A percentile compares a stretch with the other conserved stretches of the same genome.
phyloP scores from a whole-genome alignment of 2,113 vertebrate genomes.

The Phyllostomus hastatus region DNA sequence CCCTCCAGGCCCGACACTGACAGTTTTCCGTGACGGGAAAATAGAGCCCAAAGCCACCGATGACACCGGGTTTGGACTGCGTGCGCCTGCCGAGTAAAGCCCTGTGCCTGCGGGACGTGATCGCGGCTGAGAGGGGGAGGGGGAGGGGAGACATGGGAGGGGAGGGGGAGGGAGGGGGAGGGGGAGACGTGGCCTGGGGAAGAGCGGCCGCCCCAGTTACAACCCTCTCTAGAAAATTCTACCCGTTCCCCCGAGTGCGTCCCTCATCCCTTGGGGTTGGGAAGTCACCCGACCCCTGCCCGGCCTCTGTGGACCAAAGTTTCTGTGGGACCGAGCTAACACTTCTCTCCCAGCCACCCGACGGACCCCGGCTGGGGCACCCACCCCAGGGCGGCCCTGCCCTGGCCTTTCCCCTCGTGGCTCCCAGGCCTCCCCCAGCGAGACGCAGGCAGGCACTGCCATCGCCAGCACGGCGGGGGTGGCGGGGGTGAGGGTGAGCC shows the following conservation, averaged over 20 bases:
- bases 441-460: rapidly evolving
- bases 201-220: not conserved
- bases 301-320: not conserved
- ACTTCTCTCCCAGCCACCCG: rapidly evolving
- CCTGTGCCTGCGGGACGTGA: not conserved
- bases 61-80: not conserved
- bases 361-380: rapidly evolving
- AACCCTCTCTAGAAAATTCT: not conserved
- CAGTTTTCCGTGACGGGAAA: conserved; percentile 29
- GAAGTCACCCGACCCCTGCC: too few species aligned
- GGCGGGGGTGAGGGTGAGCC: not conserved
- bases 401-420: rapidly evolving
- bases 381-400: rapidly evolving
- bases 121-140: rapidly evolving
- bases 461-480: rapidly evolving
- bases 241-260: rapidly evolving
- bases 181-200: rapidly evolving
- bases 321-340: not conserved
- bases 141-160: too few species aligned
- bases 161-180: too few species aligned
- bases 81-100: not conserved
- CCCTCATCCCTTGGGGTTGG: not conserved
- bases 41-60: not conserved
- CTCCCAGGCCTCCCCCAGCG: not conserved
- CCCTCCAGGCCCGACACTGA: not conserved